Evolutionary conservation across 2,113 vertebrate genomes (phyloP).

Genomic region (Condylura cristata): DNA sequence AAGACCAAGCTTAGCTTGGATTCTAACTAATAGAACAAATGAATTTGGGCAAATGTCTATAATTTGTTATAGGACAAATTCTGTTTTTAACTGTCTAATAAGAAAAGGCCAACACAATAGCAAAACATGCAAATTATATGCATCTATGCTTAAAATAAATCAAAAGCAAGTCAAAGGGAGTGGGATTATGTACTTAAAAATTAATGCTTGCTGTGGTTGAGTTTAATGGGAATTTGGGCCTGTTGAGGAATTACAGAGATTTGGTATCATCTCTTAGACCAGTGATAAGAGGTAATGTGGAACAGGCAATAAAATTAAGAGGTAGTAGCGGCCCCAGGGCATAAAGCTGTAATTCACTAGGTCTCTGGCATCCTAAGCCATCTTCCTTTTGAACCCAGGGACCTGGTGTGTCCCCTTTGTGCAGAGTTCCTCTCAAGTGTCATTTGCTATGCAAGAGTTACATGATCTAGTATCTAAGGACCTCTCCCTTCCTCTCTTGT

Average conservation of each 20-base stretch:
- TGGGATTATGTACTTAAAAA: slow-evolving; percentile 20
- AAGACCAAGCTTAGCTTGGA: background rate
- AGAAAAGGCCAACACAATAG: slow-evolving; percentile 4
- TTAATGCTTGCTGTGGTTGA: background rate
- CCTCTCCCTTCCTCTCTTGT: background rate
- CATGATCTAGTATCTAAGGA: background rate
- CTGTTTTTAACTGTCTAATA: background rate
- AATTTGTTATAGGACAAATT: slow-evolving; percentile 7
- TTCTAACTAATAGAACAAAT: background rate
- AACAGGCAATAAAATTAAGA: background rate
- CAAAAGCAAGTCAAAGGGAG: slow-evolving; percentile 20
- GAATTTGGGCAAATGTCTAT: background rate
- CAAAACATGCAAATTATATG: slow-evolving; percentile 14
- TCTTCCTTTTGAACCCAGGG: background rate
- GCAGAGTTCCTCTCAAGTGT: background rate
- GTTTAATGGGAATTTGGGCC: background rate
- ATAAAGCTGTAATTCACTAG: background rate
- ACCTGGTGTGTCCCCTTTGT: background rate
- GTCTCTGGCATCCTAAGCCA: background rate
- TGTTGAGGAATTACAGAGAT: background rate
- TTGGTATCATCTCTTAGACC: background rate
- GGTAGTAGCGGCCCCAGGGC: background rate
- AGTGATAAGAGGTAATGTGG: background rate
- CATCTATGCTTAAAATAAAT: slow-evolving; percentile 35
- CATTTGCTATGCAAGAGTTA: background rate